These are phyloP conservation scores for Lordiphosa andalusiaca DNA, from an alignment of 2,888 invertebrate species.

Conservation along the genomic window DNA sequence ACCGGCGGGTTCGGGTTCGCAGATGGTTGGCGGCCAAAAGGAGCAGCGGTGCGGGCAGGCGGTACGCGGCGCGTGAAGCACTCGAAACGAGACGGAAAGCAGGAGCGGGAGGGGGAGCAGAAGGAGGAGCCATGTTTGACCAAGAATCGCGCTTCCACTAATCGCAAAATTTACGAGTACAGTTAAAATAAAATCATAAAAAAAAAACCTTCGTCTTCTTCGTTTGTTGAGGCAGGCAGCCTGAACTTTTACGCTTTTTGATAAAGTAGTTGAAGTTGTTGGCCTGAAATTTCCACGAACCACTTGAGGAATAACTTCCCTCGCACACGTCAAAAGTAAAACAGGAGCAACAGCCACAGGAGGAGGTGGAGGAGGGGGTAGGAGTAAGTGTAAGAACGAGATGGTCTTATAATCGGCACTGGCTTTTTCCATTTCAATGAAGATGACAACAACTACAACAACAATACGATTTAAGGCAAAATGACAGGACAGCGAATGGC, in stretches of 20 bases:
- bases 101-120: neutral
- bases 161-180: slow-evolving; percentile 75
- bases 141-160: slow-evolving; percentile 48
- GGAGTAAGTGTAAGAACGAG: neutral
- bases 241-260: slow-evolving; percentile 3
- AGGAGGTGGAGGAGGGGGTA: slow-evolving; percentile 1
- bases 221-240: slow-evolving; percentile 33
- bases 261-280: too few relatives aligned
- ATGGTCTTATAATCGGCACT: slow-evolving; percentile 1
- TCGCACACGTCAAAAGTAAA: slow-evolving; percentile 19
- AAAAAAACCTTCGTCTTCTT: slow-evolving; percentile 55
- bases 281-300: slow-evolving; percentile 32
- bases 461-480: slow-evolving; percentile 26
- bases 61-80: slow-evolving; percentile 58
- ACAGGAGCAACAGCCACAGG: slow-evolving; percentile 6
- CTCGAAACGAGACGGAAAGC: slow-evolving; percentile 41
- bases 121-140: slow-evolving; percentile 8
- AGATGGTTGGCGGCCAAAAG: slow-evolving; percentile 47
- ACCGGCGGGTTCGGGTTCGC: slow-evolving; percentile 9
- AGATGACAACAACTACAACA: slow-evolving; percentile 37
- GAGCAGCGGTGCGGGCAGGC: slow-evolving; percentile 33
- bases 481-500: slow-evolving; percentile 16
- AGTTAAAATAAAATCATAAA: slow-evolving; percentile 73
- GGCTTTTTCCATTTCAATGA: slow-evolving; percentile 36
- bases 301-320: slow-evolving; percentile 33